Evolutionary conservation across 30 jellyfish, hydroid and myxozoan genomes (phyloP).

Genomic region (Haliclystus octoradiatus): DNA sequence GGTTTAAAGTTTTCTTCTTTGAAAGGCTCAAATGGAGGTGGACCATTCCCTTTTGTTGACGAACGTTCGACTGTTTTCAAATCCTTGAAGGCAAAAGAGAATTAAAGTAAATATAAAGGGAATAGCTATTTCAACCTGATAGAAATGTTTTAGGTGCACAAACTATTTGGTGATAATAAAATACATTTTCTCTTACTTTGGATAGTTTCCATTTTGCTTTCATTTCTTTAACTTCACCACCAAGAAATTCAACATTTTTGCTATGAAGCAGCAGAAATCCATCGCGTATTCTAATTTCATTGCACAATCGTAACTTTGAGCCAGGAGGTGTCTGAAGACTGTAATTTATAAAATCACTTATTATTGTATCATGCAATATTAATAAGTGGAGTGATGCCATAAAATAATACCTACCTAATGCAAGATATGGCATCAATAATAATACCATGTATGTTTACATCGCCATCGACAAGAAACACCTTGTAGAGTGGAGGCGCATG

Average conservation of each 20-base stretch:
- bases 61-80: too few relatives aligned
- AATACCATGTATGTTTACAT: conserved; percentile 41
- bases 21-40: too few relatives aligned
- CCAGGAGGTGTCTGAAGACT: conserved; percentile 69
- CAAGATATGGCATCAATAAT: conserved; percentile 37
- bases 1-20: too few relatives aligned
- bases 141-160: not conserved
- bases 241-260: conserved; percentile 35
- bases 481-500: conserved; percentile 85
- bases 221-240: conserved; percentile 83
- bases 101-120: not conserved
- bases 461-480: conserved; percentile 75
- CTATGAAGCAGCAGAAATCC: conserved; percentile 62
- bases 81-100: conserved; percentile 39
- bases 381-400: too few relatives aligned
- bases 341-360: not conserved
- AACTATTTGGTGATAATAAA: not conserved
- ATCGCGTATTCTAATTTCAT: conserved; percentile 27
- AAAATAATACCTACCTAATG: conserved; percentile 20
- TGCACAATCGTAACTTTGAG: conserved; percentile 49
- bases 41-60: too few relatives aligned
- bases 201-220: conserved; percentile 69
- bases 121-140: not conserved
- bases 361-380: not conserved
- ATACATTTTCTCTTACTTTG: conserved; percentile 7